Evolutionary conservation across 2,113 vertebrate species (phyloP).

Genomic region (Neofelis nebulosa): DNA sequence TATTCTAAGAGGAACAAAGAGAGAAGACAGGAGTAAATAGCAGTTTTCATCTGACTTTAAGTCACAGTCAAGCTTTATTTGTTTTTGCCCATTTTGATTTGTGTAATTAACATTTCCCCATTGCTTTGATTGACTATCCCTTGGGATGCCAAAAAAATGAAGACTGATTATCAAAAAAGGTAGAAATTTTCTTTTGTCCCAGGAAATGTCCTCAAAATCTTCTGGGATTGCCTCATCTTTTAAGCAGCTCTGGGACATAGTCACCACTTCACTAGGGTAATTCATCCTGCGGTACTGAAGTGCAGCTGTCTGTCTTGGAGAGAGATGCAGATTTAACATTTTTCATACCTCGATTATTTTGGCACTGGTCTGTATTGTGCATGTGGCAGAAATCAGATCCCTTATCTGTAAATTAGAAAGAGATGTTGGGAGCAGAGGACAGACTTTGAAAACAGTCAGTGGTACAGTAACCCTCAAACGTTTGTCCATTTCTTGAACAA

Average conservation of each 20-base stretch:
- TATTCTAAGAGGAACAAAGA: neutral
- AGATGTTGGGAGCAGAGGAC: neutral
- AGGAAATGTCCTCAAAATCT: neutral
- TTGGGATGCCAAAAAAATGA: constrained; percentile 48
- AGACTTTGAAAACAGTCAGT: neutral
- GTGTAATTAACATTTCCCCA: constrained; percentile 41
- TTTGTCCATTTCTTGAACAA: neutral
- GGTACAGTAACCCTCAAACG: too few species aligned
- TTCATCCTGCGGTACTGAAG: neutral
- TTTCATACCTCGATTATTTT: too few species aligned
- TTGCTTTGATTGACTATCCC: neutral
- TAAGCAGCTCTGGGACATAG: neutral
- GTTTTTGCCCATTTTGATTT: constrained; percentile 53
- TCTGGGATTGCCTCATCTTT: neutral
- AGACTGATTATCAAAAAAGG: constrained; percentile 20
- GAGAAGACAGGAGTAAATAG: neutral
- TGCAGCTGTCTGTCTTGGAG: neutral
- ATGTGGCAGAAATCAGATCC: neutral
- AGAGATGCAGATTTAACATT: neutral
- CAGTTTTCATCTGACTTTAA: neutral
- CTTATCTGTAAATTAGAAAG: neutral
- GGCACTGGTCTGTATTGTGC: fast-evolving
- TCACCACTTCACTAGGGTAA: fast-evolving
- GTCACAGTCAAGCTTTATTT: constrained; percentile 30
- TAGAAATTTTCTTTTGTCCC: constrained; percentile 24